Base-by-base conservation (phyloP, 2,888 invertebrate species). In the Lordiphosa andalusiaca region DNA sequence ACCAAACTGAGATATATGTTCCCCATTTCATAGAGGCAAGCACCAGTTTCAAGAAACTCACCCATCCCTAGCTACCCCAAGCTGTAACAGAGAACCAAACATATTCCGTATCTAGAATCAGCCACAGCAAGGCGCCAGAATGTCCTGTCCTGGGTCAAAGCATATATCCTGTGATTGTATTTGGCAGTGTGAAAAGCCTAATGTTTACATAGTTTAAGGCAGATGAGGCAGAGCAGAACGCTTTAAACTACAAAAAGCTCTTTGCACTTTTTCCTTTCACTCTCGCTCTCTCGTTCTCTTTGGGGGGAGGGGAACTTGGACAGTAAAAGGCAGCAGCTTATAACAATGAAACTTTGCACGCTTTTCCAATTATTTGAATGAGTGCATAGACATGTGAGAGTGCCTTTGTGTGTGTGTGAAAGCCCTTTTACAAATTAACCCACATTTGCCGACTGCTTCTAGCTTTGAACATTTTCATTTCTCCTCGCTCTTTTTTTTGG, bases 281-380 rank as follows among this genome's bases (percentile, higher is more conserved):
- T 51, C 42, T 21, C 33, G 7, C 33, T 40, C 23, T 40, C 23
- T 47, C 25, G 39, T 4, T 39, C 42, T 19, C 12, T 7, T n/a
- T 16, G 1, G 16, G n/a, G n/a, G 44, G 19, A 60, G 23, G 36
- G 40, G 78, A 80, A 70, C 77, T 77, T 73, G 56, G 51, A 47
- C 52, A 50, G 61, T 59, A 73, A 54, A 53, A 64, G 59, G 58
- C 21, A 40, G 23, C 50, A 60, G 65, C 63, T 53, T 68, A 73
- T 67, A 83, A 80, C 84, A 83, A 76, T 81, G 82, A 70, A 84
- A 84, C 57, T 76, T 77, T 80, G 84, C 81, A 83, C 67, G 52
- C 67, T 69, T 68, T 66, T 72, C 46, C 63, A 63, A 63, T 63
- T 63, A 66, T 58, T 58, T 47, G 63, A 63, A 66, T 63, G 66